phyloP scores from a whole-genome alignment of 2,888 invertebrate species.

The Drosophila mettleri region DNA sequence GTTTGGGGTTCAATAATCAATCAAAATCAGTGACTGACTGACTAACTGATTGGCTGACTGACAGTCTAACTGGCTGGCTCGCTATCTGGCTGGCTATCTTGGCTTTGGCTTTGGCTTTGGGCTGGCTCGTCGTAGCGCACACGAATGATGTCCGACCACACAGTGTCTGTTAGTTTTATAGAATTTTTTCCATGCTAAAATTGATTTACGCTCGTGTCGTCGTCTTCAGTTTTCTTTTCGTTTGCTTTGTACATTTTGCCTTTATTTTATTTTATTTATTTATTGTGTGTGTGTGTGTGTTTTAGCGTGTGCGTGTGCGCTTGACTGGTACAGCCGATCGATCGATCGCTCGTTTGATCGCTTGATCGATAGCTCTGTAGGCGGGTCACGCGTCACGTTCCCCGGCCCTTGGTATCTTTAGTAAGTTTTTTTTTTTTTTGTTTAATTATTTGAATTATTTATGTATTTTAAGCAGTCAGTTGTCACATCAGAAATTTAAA shows the following conservation, averaged over 20 bases:
- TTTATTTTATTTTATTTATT: conserved; percentile 55
- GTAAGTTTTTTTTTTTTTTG: conserved; percentile 35
- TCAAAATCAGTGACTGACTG: conserved; percentile 60
- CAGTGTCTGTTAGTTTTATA: conserved; percentile 83
- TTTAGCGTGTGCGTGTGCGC: conserved; percentile 4
- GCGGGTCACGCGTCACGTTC: conserved; percentile 78
- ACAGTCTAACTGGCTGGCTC: conserved; percentile 20
- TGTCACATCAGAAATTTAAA: conserved; percentile 49
- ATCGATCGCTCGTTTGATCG: conserved; percentile 48
- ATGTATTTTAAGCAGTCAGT: conserved; percentile 63
- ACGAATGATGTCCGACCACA: conserved; percentile 80
- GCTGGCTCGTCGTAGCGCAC: conserved; percentile 69
- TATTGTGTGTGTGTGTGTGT: conserved; percentile 19
- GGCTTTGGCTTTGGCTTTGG: conserved; percentile 46
- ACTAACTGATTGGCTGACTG: conserved; percentile 32
- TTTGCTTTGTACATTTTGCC: conserved; percentile 73
- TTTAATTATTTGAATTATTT: conserved; percentile 68
- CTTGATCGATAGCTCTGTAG: conserved; percentile 78
- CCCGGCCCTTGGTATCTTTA: conserved; percentile 43
- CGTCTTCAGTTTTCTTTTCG: conserved; percentile 78
- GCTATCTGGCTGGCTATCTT: conserved; percentile 45
- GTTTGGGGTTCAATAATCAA: conserved; percentile 71
- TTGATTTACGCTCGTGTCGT: conserved; percentile 79
- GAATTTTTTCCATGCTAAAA: conserved; percentile 80
- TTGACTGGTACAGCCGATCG: conserved; percentile 39